Evolutionary conservation across 1,140 invertebrate genomes (phyloP).

Genomic region (Probaryconus sp.): DNA sequence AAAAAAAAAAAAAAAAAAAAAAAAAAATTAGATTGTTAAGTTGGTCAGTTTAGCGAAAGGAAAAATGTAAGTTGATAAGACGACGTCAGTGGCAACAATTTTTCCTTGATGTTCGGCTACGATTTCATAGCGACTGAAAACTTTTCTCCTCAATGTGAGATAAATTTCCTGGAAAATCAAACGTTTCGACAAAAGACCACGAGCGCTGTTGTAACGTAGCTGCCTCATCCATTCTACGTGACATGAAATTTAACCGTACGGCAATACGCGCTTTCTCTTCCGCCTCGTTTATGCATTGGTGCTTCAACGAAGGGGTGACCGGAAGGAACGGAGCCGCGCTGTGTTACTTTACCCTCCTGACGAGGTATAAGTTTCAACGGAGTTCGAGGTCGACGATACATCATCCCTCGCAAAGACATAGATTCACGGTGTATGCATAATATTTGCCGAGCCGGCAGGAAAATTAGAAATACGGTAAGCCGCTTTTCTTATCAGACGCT

Average conservation of each 20-base stretch:
- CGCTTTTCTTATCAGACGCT: constrained; percentile 73
- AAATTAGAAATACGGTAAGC: constrained; percentile 75
- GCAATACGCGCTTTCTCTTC: constrained; percentile 46
- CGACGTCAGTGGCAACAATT: too few species aligned
- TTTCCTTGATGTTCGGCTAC: too few species aligned
- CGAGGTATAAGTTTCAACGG: constrained; percentile 69
- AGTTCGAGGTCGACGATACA: constrained; percentile 74
- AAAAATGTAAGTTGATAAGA: too few species aligned
- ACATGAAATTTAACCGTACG: constrained; percentile 61
- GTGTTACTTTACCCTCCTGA: constrained; percentile 54
- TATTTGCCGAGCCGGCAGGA: constrained; percentile 74
- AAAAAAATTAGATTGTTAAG: too few species aligned
- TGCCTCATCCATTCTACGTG: constrained; percentile 55
- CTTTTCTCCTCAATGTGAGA: constrained; percentile 44
- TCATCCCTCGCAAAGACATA: constrained; percentile 71
- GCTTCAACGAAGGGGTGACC: constrained; percentile 55
- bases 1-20: too few species aligned
- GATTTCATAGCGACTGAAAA: constrained; percentile 34
- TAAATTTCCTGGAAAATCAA: constrained; percentile 59
- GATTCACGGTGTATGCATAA: constrained; percentile 75
- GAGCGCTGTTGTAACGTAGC: constrained; percentile 52
- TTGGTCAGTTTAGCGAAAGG: too few species aligned
- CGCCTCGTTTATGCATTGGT: constrained; percentile 60
- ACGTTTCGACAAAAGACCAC: constrained; percentile 55
- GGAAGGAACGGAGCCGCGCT: constrained; percentile 34